A percentile compares a stretch with the other conserved stretches of the same genome.
These are phyloP conservation scores for Hephaestus fuliginosus DNA, from an alignment of 2,797 vertebrate species.

Conservation along the genomic window DNA sequence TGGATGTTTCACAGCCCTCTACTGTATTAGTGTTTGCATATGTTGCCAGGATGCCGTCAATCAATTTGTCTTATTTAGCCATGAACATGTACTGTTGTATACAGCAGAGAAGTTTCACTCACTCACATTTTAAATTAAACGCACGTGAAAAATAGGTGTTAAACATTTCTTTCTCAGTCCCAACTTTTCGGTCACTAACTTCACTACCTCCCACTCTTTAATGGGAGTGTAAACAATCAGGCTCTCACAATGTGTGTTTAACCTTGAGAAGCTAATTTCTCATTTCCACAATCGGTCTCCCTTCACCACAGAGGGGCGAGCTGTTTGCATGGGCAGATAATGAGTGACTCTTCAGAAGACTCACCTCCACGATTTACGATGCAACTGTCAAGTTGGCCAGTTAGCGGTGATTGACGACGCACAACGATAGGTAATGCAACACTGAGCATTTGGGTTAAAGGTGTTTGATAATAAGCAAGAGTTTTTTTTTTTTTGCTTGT, in stretches of 20 bases:
- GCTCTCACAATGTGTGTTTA: slow-evolving; percentile 57
- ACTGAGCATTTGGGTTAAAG: slow-evolving; percentile 41
- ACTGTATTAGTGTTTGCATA: background rate
- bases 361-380: slow-evolving; percentile 64
- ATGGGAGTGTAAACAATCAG: slow-evolving; percentile 33
- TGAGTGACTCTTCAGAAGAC: slow-evolving; percentile 65
- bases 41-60: background rate
- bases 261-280: slow-evolving; percentile 74
- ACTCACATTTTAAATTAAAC: background rate
- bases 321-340: slow-evolving; percentile 69
- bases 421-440: slow-evolving; percentile 54
- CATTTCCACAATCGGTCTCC: slow-evolving; percentile 67
- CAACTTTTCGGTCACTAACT: slow-evolving; percentile 12
- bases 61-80: background rate
- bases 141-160: background rate
- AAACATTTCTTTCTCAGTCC: slow-evolving; percentile 2
- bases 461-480: slow-evolving; percentile 36
- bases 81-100: background rate
- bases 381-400: slow-evolving; percentile 56
- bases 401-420: slow-evolving; percentile 66
- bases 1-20: no score
- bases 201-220: slow-evolving; percentile 22
- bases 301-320: slow-evolving; percentile 42
- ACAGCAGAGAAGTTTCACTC: background rate
- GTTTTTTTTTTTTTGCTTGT: background rate